Base-by-base conservation (phyloP, 2,797 vertebrate genomes). In the Anas bernieri region DNA sequence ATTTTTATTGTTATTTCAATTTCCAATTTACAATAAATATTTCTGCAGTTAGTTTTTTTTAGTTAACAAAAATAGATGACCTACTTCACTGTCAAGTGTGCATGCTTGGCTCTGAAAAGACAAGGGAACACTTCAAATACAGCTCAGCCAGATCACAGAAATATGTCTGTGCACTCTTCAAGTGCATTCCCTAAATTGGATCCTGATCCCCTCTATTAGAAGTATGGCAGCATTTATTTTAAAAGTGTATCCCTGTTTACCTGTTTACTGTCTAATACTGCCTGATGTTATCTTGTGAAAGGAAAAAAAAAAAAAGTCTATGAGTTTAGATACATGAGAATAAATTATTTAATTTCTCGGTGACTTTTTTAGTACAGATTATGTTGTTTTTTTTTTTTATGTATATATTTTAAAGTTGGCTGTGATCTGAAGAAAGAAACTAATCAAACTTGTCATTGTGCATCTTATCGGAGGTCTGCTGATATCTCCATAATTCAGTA, bases 401-500 rank as follows among this genome's bases (percentile, higher is more conserved):
- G 6, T 41, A 17, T 43, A 43, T 43, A 43, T 43, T 48, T 66
- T 17, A 67, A 18, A 2, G 1, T 55, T 35, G 2, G 0, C 31
- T 89, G 68, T 62, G n/a, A 69, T 20, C n/a, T 28, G 31, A 78
- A 63, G 54, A 52, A 88, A 66, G 31, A 48, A 81, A n/a, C 30
- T 18, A 76, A 75, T 62, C 73, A 39, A 82, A 62, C 21, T 72
- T 55, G 66, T 31, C 33, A 43, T 82, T 82, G 31, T 10, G 26
- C 30, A 88, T 82, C 76, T 83, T 31, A 3, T 28, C 85, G 85
- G 93, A 95, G 13, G 17, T 76, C 83, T 95, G 76, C 91, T 91
- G 89, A 22, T 9, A 11, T 50, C 75, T 91, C 79, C 74, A 73
- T 81, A 88, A 78, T 28, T 14, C 41, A 43, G 28, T 52, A 55